A percentile compares a stretch with the other conserved stretches of the same genome.
phyloP scores from a whole-genome alignment of 2,888 invertebrate genomes.

The Drosophila vallismaia region DNA sequence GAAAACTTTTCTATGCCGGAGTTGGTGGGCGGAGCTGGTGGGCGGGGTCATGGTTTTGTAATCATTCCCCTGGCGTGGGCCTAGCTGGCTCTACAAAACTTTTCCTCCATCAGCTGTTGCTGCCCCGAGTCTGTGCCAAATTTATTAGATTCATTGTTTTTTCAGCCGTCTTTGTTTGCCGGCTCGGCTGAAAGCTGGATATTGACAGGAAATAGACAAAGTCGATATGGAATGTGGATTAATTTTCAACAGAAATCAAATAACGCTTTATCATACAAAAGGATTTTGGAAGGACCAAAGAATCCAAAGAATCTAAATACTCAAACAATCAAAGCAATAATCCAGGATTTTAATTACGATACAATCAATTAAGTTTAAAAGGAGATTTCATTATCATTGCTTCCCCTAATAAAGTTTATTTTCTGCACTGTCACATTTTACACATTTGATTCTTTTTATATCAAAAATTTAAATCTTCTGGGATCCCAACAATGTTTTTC shows the following conservation, averaged over 20 bases:
- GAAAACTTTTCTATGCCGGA: slow-evolving; percentile 43
- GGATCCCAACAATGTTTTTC: slow-evolving; percentile 6
- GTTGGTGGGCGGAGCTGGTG: slow-evolving; percentile 4
- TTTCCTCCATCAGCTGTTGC: slow-evolving; percentile 53
- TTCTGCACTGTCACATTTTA: neutral
- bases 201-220: slow-evolving; percentile 27
- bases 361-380: too few species aligned
- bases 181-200: slow-evolving; percentile 6
- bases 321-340: neutral
- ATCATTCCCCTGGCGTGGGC: slow-evolving; percentile 37
- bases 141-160: slow-evolving; percentile 52
- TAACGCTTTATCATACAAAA: slow-evolving; percentile 5
- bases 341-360: neutral
- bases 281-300: neutral
- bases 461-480: neutral
- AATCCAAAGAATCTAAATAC: neutral
- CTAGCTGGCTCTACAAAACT: slow-evolving; percentile 34
- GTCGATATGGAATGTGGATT: slow-evolving; percentile 21
- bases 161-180: slow-evolving; percentile 20
- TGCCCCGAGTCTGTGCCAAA: slow-evolving; percentile 26
- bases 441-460: neutral
- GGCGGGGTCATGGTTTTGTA: slow-evolving; percentile 62
- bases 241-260: slow-evolving; percentile 19
- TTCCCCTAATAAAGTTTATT: neutral
- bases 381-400: neutral